Conservation (phyloP, 2,797 vertebrate genomes). For the Channallabes apus region DNA sequence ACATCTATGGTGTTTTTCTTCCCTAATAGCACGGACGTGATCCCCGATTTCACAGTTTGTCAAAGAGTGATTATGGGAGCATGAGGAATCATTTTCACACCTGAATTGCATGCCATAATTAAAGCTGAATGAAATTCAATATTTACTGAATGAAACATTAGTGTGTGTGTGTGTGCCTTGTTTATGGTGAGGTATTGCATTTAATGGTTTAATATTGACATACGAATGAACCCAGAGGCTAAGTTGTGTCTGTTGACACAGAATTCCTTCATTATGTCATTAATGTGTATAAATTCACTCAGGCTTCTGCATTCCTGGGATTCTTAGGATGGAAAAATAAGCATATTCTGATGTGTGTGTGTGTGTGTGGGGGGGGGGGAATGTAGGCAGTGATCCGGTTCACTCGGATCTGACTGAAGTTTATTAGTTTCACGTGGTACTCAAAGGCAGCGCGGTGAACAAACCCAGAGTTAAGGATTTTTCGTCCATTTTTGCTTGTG, state of each 20-base stretch:
- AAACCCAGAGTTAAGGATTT: neutral
- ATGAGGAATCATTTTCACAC: too few species aligned
- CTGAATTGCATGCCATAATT: too few species aligned
- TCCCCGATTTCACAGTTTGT: too few species aligned
- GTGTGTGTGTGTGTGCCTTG: too few species aligned
- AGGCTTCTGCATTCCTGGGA: neutral
- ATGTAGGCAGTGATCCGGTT: neutral
- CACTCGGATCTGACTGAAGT: neutral
- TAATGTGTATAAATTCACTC: neutral
- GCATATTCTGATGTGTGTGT: neutral
- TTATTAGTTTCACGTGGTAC: neutral
- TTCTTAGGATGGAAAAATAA: neutral
- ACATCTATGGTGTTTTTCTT: too few species aligned
- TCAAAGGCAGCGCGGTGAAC: neutral
- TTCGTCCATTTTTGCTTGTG: neutral
- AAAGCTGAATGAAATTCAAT: too few species aligned
- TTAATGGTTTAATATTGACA: neutral
- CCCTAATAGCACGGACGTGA: too few species aligned
- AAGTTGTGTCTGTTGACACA: neutral
- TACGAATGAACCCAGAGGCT: neutral
- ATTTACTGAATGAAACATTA: too few species aligned
- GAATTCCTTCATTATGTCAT: neutral
- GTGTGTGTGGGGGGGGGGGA: too few species aligned
- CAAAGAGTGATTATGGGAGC: too few species aligned
- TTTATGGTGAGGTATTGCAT: neutral